Evolutionary conservation across 2,113 vertebrate species (phyloP).

Genomic region (Erythrocercus mccallii): DNA sequence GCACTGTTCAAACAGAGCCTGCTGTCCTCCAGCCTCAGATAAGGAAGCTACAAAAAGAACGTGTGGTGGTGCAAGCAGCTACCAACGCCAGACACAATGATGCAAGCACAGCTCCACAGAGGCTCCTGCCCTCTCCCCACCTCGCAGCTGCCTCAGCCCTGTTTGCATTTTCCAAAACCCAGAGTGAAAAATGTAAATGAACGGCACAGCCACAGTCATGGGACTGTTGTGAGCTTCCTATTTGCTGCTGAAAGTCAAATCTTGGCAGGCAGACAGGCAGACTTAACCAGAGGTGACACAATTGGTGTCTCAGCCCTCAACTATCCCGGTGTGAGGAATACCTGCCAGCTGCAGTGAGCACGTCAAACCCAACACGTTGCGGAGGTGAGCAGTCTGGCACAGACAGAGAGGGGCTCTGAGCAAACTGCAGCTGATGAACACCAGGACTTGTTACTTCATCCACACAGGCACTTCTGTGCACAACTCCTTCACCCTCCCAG

Average conservation of each 20-base stretch:
- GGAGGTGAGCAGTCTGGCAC: neutral
- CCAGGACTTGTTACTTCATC: neutral
- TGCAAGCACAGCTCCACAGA: conserved; percentile 45
- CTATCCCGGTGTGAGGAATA: neutral
- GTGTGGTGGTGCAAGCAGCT: neutral
- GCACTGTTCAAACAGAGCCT: conserved; percentile 35
- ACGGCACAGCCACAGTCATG: rapidly evolving
- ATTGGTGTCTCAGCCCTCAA: neutral
- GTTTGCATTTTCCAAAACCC: neutral
- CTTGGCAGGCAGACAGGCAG: neutral
- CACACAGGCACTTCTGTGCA: neutral
- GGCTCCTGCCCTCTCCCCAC: neutral
- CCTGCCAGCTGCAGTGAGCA: neutral
- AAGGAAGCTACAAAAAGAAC: conserved; percentile 38
- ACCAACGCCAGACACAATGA: conserved; percentile 14
- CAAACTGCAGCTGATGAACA: neutral
- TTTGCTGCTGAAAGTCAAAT: neutral
- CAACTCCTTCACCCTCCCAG: neutral
- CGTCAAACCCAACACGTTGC: neutral
- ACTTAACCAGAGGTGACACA: neutral
- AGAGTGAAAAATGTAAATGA: conserved; percentile 22
- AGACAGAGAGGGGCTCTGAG: neutral
- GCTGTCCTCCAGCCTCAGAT: conserved; percentile 32
- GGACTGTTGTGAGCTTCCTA: neutral
- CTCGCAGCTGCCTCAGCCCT: neutral